Percentiles rank a stretch among this genome's conserved stretches.
Conservation (phyloP, 2,113 vertebrate genomes). For the Chelonoidis abingdonii region DNA sequence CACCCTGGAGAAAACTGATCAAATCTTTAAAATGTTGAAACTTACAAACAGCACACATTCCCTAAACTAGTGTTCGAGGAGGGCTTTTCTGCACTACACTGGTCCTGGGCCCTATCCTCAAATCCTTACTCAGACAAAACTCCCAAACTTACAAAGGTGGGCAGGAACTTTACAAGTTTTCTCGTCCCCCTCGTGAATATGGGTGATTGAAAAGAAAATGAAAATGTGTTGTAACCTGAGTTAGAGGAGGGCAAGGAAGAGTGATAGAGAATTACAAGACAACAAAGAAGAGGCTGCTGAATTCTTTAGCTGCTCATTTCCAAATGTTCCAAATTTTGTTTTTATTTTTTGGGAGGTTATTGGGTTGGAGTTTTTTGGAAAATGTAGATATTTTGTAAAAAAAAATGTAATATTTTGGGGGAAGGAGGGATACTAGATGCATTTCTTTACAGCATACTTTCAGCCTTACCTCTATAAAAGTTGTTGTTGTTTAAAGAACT, state of each 20-base stretch:
- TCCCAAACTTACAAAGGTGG: not conserved
- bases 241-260: not conserved
- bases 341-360: no score
- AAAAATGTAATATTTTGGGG: not conserved
- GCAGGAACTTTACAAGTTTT: not conserved
- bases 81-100: rapidly evolving
- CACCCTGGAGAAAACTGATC: not conserved
- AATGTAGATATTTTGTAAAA: not conserved
- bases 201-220: not conserved
- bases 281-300: not conserved
- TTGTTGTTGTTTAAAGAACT: not conserved
- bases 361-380: not conserved
- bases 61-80: not conserved
- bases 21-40: not conserved
- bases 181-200: not conserved
- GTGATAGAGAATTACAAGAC: not conserved
- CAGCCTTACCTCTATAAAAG: not conserved
- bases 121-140: not conserved
- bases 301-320: not conserved
- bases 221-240: not conserved
- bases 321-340: not conserved
- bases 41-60: not conserved
- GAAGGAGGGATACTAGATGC: not conserved
- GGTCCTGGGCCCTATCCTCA: not conserved
- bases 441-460: not conserved